These are phyloP conservation scores for Prosapia bicincta DNA, from an alignment of 2,888 invertebrate species.

Conservation along the genomic window DNA sequence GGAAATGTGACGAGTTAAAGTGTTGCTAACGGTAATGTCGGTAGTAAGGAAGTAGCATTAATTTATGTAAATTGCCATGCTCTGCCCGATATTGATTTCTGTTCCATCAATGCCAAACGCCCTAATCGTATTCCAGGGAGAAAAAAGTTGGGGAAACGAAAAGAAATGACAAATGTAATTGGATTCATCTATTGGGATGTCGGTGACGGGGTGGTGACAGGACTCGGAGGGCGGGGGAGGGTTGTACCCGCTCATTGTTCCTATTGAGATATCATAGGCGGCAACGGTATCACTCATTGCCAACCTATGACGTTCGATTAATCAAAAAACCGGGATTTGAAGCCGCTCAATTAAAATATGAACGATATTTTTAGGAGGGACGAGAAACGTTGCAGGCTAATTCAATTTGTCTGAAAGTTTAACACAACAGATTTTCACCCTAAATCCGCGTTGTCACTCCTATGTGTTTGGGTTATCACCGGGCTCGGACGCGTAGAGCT, in stretches of 20 bases:
- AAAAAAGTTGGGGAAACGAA: neutral
- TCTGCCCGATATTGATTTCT: neutral
- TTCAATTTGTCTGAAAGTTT: too few relatives aligned
- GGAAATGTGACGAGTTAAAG: neutral
- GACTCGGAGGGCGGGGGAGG: neutral
- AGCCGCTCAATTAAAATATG: neutral
- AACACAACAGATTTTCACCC: neutral
- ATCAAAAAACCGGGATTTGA: neutral
- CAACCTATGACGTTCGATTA: neutral
- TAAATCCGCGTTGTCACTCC: neutral
- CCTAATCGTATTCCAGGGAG: neutral
- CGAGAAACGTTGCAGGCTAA: too few relatives aligned
- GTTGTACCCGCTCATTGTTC: neutral
- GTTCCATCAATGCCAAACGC: neutral
- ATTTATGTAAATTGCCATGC: neutral
- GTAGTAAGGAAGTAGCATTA: neutral
- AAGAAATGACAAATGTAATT: conserved; percentile 2
- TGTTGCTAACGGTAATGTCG: neutral
- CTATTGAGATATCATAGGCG: neutral
- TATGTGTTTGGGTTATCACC: too few relatives aligned
- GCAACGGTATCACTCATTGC: neutral
- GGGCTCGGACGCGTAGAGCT: too few relatives aligned
- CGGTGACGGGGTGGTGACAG: neutral
- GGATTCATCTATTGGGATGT: neutral
- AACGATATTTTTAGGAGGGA: neutral